These are phyloP conservation scores for Antigone vipio DNA, from an alignment of 2,113 vertebrate species.

Conservation along the genomic window DNA sequence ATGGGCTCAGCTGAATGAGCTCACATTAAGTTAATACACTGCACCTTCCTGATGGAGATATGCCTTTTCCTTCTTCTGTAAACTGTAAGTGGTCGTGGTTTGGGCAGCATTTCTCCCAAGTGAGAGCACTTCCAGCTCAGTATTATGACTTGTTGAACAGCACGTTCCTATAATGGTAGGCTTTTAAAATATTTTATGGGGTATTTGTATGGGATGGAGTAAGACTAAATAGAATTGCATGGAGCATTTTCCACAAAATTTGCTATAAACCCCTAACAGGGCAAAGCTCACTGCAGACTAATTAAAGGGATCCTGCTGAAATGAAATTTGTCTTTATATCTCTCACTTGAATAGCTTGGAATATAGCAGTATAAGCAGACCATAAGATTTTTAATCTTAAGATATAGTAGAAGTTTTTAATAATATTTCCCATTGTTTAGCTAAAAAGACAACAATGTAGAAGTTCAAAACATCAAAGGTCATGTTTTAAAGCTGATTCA, in stretches of 20 bases:
- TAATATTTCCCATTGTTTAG: not conserved
- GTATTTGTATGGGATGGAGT: not conserved
- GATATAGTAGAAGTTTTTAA: not conserved
- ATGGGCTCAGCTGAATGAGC: not conserved
- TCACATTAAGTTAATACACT: not conserved
- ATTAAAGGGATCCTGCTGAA: conserved; percentile 30
- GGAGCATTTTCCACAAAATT: not conserved
- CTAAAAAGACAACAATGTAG: not conserved
- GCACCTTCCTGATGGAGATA: not conserved
- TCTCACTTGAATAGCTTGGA: not conserved
- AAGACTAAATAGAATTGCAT: not conserved
- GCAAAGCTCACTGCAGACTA: conserved; percentile 7
- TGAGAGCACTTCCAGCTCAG: not conserved
- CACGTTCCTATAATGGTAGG: not conserved
- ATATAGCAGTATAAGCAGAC: not conserved
- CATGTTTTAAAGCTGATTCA: not conserved
- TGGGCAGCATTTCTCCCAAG: not conserved
- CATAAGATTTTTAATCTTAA: not conserved
- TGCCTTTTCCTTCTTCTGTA: not conserved
- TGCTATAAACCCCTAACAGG: conserved; percentile 16
- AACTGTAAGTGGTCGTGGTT: not conserved
- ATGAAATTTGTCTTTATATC: not conserved
- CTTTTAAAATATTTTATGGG: conserved; percentile 34
- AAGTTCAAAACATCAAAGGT: not conserved
- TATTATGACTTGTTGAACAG: not conserved